These are phyloP conservation scores for Argopecten irradians DNA, from an alignment of 1,140 invertebrate genomes.

Conservation along the genomic window DNA sequence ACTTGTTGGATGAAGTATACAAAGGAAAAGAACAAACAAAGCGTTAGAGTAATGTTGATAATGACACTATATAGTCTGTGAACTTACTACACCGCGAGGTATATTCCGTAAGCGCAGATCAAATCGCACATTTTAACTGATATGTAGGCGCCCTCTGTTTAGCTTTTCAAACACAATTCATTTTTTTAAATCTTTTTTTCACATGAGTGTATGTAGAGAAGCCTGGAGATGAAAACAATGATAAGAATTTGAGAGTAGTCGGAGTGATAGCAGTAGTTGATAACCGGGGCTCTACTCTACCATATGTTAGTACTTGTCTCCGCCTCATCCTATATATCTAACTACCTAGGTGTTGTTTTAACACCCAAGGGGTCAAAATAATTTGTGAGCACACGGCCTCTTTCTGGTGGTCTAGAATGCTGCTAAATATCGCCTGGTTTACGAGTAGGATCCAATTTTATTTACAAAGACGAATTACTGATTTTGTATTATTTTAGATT, in stretches of 20 bases:
- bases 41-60: not conserved
- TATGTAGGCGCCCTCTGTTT: not conserved
- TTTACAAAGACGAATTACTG: conserved; percentile 11
- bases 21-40: not conserved
- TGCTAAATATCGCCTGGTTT: conserved; percentile 9
- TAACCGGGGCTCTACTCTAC: not conserved
- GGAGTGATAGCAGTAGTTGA: not conserved
- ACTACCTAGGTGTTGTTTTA: not conserved
- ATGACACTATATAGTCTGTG: conserved; percentile 6
- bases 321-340: not conserved
- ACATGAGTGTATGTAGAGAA: not conserved
- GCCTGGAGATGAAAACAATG: not conserved
- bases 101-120: not conserved
- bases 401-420: not conserved
- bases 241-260: not conserved
- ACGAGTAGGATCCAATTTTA: not conserved
- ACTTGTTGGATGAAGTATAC: not conserved
- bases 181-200: not conserved
- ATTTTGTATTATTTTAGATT: conserved; percentile 19
- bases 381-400: conserved; percentile 14
- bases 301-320: conserved; percentile 17
- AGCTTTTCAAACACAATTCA: not conserved
- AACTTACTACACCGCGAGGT: not conserved
- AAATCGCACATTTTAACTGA: not conserved
- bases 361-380: conserved; percentile 11